These are phyloP conservation scores for Drosophila orosa DNA, from an alignment of 1,140 invertebrate species.

Conservation along the genomic window DNA sequence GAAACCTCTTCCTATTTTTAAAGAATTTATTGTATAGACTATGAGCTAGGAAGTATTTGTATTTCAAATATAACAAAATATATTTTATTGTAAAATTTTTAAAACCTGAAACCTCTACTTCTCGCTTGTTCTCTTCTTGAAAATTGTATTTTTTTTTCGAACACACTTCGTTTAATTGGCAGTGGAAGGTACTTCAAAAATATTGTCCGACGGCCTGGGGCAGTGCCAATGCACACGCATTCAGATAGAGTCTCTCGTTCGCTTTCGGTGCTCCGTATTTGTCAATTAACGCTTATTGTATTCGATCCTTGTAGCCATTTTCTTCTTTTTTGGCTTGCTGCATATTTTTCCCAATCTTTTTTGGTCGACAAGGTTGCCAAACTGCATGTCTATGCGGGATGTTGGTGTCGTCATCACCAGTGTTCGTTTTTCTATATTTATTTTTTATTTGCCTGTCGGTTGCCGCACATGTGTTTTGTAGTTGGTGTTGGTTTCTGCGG, in stretches of 20 bases:
- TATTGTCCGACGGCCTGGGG: not conserved
- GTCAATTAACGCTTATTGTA: slow-evolving; percentile 70
- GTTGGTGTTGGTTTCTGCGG: slow-evolving; percentile 26
- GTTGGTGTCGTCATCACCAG: slow-evolving; percentile 14
- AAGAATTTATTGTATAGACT: too few relatives aligned
- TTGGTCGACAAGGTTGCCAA: slow-evolving; percentile 21
- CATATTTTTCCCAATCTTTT: slow-evolving; percentile 15
- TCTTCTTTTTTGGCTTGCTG: not conserved
- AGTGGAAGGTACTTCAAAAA: slow-evolving; percentile 21
- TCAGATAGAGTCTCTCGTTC: not conserved
- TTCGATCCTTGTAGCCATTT: not conserved
- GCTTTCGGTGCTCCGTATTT: slow-evolving; percentile 36
- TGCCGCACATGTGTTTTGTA: slow-evolving; percentile 37
- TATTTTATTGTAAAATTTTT: not conserved
- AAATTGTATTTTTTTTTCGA: not conserved
- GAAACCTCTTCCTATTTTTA: too few relatives aligned
- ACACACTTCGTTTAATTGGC: slow-evolving; percentile 26
- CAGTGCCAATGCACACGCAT: slow-evolving; percentile 26
- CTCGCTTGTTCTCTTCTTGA: not conserved
- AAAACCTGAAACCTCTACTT: not conserved
- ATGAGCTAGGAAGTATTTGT: too few relatives aligned
- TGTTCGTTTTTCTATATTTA: slow-evolving; percentile 14
- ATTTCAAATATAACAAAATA: too few relatives aligned
- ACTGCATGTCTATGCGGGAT: slow-evolving; percentile 23
- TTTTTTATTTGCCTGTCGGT: slow-evolving; percentile 14